These are phyloP conservation scores for Drosophila willistoni DNA, from an alignment of 1,140 invertebrate genomes.

Conservation along the genomic window DNA sequence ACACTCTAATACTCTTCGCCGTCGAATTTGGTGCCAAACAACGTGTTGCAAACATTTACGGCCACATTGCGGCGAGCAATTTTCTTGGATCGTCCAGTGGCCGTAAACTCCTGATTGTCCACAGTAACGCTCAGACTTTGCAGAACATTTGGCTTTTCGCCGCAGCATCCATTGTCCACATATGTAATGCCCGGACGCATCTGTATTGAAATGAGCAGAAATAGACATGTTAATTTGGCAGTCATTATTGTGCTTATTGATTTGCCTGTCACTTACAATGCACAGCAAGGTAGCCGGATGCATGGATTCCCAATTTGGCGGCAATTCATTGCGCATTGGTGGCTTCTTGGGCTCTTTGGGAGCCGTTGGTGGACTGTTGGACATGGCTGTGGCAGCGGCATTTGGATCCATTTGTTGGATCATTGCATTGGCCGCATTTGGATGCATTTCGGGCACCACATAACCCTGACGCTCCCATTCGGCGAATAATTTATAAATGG, in stretches of 20 bases:
- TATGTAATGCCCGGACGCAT: slow-evolving; percentile 88
- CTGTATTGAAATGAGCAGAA: slow-evolving; percentile 75
- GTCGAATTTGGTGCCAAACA: slow-evolving; percentile 82
- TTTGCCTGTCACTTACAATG: slow-evolving; percentile 58
- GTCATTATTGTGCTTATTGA: background rate
- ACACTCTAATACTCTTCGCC: slow-evolving; percentile 42
- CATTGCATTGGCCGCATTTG: slow-evolving; percentile 27
- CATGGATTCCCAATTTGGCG: slow-evolving; percentile 85
- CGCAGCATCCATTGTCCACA: slow-evolving; percentile 85
- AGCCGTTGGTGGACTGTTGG: slow-evolving; percentile 7
- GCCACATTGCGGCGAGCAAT: slow-evolving; percentile 85
- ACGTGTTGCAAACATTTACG: slow-evolving; percentile 83
- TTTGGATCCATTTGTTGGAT: slow-evolving; percentile 65
- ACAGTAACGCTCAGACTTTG: slow-evolving; percentile 84
- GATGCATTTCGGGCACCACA: slow-evolving; percentile 85
- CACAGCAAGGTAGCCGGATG: slow-evolving; percentile 90
- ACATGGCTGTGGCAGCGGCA: slow-evolving; percentile 14
- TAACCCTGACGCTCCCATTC: slow-evolving; percentile 90
- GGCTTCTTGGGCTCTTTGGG: slow-evolving; percentile 82
- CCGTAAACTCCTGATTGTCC: slow-evolving; percentile 84
- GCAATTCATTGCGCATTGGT: slow-evolving; percentile 84
- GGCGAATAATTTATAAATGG: slow-evolving; percentile 89
- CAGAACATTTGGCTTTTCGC: slow-evolving; percentile 86
- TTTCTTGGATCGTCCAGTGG: slow-evolving; percentile 84
- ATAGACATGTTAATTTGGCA: background rate